Percentiles rank a stretch among this genome's conserved stretches.
These are phyloP conservation scores for Hoplias malabaricus DNA, from an alignment of 2,113 vertebrate species.

Conservation along the genomic window DNA sequence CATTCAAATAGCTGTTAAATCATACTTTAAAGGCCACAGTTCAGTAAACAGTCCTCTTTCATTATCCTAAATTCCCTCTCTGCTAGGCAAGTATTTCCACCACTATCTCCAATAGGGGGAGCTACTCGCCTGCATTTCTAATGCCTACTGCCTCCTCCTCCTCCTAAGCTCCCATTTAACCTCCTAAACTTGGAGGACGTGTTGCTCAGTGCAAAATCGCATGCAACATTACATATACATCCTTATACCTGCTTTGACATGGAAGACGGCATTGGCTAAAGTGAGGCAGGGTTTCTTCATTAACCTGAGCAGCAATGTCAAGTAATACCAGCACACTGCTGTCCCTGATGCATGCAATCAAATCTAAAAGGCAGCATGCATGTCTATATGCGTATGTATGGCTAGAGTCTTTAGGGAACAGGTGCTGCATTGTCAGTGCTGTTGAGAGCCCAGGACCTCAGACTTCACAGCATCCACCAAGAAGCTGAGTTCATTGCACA, in stretches of 20 bases:
- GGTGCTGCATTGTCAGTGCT: conserved; percentile 33
- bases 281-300: background rate
- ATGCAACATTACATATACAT: conserved; percentile 3
- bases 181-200: background rate
- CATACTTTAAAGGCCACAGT: background rate
- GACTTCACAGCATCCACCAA: conserved; percentile 89
- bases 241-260: conserved; percentile 13
- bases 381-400: background rate
- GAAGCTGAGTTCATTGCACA: conserved; percentile 95
- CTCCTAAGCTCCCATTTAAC: background rate
- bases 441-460: conserved; percentile 62
- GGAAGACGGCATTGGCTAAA: conserved; percentile 24
- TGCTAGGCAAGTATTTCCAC: background rate
- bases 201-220: conserved; percentile 4
- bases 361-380: conserved; percentile 23
- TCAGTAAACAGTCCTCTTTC: background rate
- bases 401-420: background rate
- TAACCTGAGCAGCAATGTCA: conserved; percentile 23
- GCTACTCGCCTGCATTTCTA: background rate
- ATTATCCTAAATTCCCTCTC: background rate
- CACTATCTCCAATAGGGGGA: conserved; percentile 8
- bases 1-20: background rate
- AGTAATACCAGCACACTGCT: conserved; percentile 21
- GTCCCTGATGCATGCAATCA: conserved; percentile 12
- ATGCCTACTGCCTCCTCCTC: background rate